Conservation (phyloP, 2,113 vertebrate species). For the Nothocercus nigrocapillus region DNA sequence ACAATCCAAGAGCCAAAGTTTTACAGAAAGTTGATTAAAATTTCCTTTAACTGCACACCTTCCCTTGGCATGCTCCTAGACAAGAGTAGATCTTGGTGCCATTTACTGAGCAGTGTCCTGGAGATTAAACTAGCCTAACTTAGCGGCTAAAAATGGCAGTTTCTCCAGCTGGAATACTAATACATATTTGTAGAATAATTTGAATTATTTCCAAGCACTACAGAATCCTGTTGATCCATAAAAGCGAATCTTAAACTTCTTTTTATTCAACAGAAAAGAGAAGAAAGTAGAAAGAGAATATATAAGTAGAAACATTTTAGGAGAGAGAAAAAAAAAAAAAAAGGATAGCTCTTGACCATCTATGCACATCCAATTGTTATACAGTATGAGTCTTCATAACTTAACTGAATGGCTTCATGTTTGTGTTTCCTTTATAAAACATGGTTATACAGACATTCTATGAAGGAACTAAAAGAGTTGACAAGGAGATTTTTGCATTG, state of each 20-base stretch:
- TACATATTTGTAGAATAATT: background rate
- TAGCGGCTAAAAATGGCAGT: background rate
- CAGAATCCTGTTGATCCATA: background rate
- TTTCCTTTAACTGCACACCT: background rate
- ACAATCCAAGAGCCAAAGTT: background rate
- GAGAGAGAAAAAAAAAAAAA: background rate
- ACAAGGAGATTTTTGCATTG: background rate
- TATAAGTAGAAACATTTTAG: background rate
- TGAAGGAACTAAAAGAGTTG: background rate
- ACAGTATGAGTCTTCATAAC: background rate
- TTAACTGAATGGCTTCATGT: background rate
- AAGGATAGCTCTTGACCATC: background rate
- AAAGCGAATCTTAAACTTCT: background rate
- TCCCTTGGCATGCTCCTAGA: background rate
- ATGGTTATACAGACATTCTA: background rate
- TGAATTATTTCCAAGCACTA: background rate
- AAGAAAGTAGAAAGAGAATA: background rate
- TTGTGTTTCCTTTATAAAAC: background rate
- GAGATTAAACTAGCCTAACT: background rate
- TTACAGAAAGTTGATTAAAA: background rate
- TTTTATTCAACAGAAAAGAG: background rate
- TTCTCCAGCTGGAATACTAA: background rate
- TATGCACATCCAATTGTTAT: background rate
- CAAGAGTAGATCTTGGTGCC: background rate
- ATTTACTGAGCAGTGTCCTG: background rate